A percentile compares a stretch with the other conserved stretches of the same genome.
Evolutionary conservation across 1,140 invertebrate genomes (phyloP).

Genomic region (Meloidogyne hapla): DNA sequence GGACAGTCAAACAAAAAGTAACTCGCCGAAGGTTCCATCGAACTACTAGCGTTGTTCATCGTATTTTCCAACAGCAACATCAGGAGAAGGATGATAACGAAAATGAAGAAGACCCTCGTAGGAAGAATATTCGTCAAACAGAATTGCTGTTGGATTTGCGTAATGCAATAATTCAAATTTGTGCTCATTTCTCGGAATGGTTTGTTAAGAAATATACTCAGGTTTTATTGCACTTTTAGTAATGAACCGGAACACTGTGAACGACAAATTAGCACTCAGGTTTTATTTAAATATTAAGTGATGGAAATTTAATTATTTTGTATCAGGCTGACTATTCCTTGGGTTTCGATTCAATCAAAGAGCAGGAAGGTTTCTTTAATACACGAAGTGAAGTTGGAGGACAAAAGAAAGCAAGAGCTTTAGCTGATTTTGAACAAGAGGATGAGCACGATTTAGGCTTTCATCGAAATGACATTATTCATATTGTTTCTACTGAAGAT

Average conservation of each 20-base stretch:
- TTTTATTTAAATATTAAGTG: not conserved
- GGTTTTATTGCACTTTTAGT: too few species aligned
- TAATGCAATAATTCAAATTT: conserved; percentile 85
- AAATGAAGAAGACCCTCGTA: conserved; percentile 71
- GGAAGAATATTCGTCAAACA: conserved; percentile 94
- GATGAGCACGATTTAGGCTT: conserved; percentile 98
- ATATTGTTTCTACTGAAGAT: conserved; percentile 91
- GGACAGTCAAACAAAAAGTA: conserved; percentile 77
- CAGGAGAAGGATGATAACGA: conserved; percentile 12
- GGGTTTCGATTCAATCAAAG: conserved; percentile 69
- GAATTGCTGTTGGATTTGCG: conserved; percentile 84
- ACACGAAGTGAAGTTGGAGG: conserved; percentile 78
- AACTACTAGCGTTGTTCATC: conserved; percentile 80
- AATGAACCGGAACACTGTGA: conserved; percentile 44
- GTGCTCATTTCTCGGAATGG: conserved; percentile 78
- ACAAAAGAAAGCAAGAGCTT: conserved; percentile 85
- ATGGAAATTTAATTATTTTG: conserved; percentile 14
- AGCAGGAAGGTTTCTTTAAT: conserved; percentile 89
- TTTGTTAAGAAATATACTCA: too few species aligned
- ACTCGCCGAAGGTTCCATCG: conserved; percentile 76
- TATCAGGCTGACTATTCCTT: conserved; percentile 37
- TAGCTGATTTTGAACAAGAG: conserved; percentile 93
- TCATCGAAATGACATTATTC: conserved; percentile 62
- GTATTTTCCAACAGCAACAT: conserved; percentile 70
- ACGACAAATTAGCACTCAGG: conserved; percentile 47